Conservation (phyloP, 2,113 vertebrate genomes). For the Pheucticus melanocephalus region DNA sequence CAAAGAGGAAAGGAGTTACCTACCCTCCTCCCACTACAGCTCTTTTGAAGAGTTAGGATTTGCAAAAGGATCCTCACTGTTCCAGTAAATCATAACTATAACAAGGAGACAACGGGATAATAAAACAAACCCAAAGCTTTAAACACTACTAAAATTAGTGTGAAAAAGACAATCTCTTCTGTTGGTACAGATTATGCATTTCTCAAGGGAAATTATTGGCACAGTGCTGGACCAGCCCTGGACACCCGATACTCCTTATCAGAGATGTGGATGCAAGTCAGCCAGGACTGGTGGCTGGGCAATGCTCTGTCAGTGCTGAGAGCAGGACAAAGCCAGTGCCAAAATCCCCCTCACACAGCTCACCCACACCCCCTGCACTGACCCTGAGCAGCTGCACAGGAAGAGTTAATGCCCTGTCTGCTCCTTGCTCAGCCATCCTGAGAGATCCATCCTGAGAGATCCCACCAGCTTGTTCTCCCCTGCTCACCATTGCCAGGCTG, state of each 20-base stretch:
- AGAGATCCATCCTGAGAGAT: not conserved
- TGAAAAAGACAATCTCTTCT: not conserved
- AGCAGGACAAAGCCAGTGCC: not conserved
- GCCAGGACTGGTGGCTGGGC: not conserved
- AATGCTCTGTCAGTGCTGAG: not conserved
- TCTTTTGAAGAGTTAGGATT: not conserved
- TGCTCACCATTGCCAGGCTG: not conserved
- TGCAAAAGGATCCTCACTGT: not conserved
- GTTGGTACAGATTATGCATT: not conserved
- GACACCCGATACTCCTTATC: not conserved
- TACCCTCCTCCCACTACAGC: not conserved
- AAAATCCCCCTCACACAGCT: not conserved
- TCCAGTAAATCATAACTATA: not conserved
- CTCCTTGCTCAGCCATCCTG: not conserved
- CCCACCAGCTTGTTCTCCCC: not conserved
- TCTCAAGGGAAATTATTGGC: not conserved
- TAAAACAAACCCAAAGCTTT: not conserved
- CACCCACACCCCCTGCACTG: accelerated
- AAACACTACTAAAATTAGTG: not conserved
- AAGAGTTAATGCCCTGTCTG: not conserved
- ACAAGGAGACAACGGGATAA: not conserved
- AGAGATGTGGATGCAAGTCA: not conserved
- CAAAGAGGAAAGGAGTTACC: not conserved
- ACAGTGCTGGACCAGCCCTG: not conserved
- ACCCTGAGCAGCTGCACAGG: accelerated